These are phyloP conservation scores for Limnephilus lunatus DNA, from an alignment of 2,888 invertebrate genomes.

Conservation along the genomic window DNA sequence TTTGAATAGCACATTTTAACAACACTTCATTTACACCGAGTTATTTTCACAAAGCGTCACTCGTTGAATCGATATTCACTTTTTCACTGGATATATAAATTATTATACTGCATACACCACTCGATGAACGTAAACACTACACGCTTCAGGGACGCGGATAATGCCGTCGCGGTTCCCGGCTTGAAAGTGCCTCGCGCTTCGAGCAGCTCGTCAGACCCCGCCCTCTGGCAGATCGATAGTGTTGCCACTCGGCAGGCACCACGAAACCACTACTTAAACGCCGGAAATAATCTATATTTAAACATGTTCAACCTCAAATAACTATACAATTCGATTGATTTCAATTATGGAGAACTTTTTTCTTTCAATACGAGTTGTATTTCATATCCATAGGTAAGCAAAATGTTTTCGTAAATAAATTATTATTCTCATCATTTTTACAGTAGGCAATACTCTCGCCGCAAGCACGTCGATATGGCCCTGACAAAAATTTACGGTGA, in stretches of 20 bases:
- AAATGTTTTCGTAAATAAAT: slow-evolving; percentile 15
- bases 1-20: slow-evolving; percentile 77
- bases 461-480: slow-evolving; percentile 34
- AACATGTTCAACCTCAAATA: not conserved
- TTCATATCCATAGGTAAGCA: not conserved
- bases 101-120: slow-evolving; percentile 50
- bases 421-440: not conserved
- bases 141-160: slow-evolving; percentile 55
- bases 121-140: slow-evolving; percentile 59
- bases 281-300: not conserved
- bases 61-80: slow-evolving; percentile 53
- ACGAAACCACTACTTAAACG: not conserved
- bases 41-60: slow-evolving; percentile 74
- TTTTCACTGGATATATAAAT: slow-evolving; percentile 58
- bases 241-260: slow-evolving; percentile 42
- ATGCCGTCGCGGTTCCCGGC: slow-evolving; percentile 60
- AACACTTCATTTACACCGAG: slow-evolving; percentile 76
- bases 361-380: not conserved
- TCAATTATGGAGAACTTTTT: not conserved
- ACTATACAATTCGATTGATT: not conserved
- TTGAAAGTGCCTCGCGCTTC: slow-evolving; percentile 58
- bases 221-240: slow-evolving; percentile 58
- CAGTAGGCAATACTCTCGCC: slow-evolving; percentile 6
- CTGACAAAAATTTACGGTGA: not conserved
- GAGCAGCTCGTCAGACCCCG: slow-evolving; percentile 55